Percentiles rank a stretch among this genome's conserved stretches.
Conservation (phyloP, 2,888 invertebrate genomes). For the Drosophila buzzatii region DNA sequence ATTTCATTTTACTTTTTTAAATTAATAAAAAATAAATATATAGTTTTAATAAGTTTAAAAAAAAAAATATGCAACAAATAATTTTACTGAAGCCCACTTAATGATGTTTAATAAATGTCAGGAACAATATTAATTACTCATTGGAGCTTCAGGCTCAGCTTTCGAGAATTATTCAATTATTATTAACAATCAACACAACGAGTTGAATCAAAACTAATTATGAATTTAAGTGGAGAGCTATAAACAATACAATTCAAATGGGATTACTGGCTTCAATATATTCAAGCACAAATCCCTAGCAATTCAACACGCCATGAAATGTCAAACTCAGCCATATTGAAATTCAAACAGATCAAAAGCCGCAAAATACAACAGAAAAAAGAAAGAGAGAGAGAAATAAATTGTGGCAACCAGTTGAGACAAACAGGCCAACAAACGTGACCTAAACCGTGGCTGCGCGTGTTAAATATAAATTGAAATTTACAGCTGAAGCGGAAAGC, state of each 20-base stretch:
- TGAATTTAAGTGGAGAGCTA: not conserved
- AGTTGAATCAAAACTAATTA: slow-evolving; percentile 3
- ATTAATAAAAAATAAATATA: not conserved
- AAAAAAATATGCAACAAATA: too few relatives aligned
- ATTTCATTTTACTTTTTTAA: too few relatives aligned
- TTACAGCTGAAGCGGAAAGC: slow-evolving; percentile 7
- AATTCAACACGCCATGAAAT: slow-evolving; percentile 34
- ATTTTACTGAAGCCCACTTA: not conserved
- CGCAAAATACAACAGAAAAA: slow-evolving; percentile 13
- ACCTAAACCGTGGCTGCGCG: not conserved
- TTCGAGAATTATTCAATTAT: not conserved
- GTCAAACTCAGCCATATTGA: slow-evolving; percentile 49
- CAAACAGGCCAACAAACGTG: slow-evolving; percentile 20
- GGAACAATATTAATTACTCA: not conserved
- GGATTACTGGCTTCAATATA: not conserved
- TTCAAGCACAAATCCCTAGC: not conserved
- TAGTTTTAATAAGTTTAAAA: too few relatives aligned
- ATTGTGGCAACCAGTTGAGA: slow-evolving; percentile 14
- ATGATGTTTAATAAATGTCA: not conserved
- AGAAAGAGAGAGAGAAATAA: not conserved
- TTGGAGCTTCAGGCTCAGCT: not conserved
- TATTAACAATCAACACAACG: not conserved
- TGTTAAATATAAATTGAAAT: slow-evolving; percentile 30
- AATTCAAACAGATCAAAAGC: slow-evolving; percentile 47
- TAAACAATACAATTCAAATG: slow-evolving; percentile 3